A percentile compares a stretch with the other conserved stretches of the same genome.
These are phyloP conservation scores for Apostichopus leukothele DNA, from an alignment of 53 echinoderm and acorn worm species.

Conservation along the genomic window DNA sequence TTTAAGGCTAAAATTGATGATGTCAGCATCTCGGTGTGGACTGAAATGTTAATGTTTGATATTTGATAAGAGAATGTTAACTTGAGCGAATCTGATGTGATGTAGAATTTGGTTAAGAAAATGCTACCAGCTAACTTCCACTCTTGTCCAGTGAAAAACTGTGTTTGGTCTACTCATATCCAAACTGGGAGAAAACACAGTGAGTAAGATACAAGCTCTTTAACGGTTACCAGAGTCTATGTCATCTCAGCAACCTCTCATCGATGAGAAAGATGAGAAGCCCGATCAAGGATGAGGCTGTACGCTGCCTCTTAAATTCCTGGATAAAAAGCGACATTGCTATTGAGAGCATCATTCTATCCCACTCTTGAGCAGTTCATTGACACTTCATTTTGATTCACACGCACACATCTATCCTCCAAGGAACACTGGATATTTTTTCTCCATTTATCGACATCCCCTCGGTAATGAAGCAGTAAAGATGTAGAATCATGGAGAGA, in stretches of 20 bases:
- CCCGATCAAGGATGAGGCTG: conserved; percentile 21
- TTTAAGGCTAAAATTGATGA: no score
- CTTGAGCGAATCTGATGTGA: no score
- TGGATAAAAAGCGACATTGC: conserved; percentile 6
- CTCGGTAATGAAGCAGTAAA: not conserved
- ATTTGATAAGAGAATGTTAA: no score
- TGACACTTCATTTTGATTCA: conserved; percentile 37
- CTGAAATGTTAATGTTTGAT: no score
- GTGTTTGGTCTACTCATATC: no score
- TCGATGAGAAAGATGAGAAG: conserved; percentile 23
- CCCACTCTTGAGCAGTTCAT: conserved; percentile 29
- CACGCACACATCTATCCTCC: conserved; percentile 16
- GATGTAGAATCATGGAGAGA: not conserved
- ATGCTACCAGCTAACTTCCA: no score
- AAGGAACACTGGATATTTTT: conserved; percentile 1
- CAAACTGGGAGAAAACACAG: no score
- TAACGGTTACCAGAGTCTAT: not conserved
- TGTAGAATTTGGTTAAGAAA: no score
- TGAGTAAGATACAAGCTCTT: not conserved
- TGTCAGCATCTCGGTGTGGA: no score
- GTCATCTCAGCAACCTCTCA: conserved; percentile 11
- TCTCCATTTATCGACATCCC: not conserved
- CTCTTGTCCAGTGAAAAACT: no score
- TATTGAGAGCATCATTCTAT: not conserved
- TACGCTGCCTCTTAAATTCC: conserved; percentile 29